A percentile compares a stretch with the other conserved stretches of the same genome.
These are phyloP conservation scores for Darevskia nairensis DNA, from an alignment of 2,797 vertebrate species.

Conservation along the genomic window DNA sequence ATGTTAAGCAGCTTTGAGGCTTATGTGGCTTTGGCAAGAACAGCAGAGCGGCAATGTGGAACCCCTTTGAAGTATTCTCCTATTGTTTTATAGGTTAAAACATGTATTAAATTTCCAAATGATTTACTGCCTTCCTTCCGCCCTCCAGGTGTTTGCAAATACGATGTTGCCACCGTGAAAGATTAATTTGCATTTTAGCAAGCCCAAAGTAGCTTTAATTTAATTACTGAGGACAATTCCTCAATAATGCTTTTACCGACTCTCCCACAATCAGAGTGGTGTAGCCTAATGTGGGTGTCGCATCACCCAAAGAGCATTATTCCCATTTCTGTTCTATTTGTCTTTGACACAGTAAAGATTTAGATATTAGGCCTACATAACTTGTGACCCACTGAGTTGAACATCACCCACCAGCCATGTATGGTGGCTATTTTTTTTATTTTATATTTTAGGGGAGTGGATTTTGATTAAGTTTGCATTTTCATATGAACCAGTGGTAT, in stretches of 20 bases:
- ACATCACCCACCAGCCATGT: background rate
- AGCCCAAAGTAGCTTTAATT: slow-evolving; percentile 66
- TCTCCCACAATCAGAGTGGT: slow-evolving; percentile 54
- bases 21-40: slow-evolving; percentile 21
- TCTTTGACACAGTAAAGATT: slow-evolving; percentile 32
- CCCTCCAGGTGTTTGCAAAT: slow-evolving; percentile 65
- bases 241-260: slow-evolving; percentile 66
- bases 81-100: slow-evolving; percentile 66
- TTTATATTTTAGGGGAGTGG: too few relatives aligned
- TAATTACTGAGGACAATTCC: slow-evolving; percentile 72
- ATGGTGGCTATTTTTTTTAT: background rate
- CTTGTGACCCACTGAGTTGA: background rate
- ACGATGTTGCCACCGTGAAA: slow-evolving; percentile 60
- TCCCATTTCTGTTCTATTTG: slow-evolving; percentile 40
- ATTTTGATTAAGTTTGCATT: too few relatives aligned
- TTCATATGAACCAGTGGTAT: too few relatives aligned
- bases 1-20: slow-evolving; percentile 41
- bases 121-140: slow-evolving; percentile 56
- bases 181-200: slow-evolving; percentile 71
- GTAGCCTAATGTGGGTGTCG: slow-evolving; percentile 44
- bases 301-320: slow-evolving; percentile 42
- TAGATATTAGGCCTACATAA: background rate
- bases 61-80: slow-evolving; percentile 53
- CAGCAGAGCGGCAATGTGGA: slow-evolving; percentile 35
- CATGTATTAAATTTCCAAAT: slow-evolving; percentile 66